A percentile compares a stretch with the other conserved stretches of the same genome.
These are phyloP conservation scores for Esox lucius DNA, from an alignment of 2,797 vertebrate species.

Conservation along the genomic window DNA sequence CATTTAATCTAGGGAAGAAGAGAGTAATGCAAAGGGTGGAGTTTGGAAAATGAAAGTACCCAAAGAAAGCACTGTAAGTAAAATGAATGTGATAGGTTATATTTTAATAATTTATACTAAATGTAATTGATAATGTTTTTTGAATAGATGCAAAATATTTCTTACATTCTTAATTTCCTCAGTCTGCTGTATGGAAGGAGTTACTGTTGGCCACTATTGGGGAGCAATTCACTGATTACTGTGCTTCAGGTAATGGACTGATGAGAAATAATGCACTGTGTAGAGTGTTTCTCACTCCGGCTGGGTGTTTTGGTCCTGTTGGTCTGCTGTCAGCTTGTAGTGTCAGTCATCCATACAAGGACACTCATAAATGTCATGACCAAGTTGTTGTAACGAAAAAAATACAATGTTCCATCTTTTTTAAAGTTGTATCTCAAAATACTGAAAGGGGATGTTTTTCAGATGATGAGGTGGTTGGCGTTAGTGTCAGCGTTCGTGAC, in stretches of 20 bases:
- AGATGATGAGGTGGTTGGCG: conserved; percentile 95
- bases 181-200: conserved; percentile 95
- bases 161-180: conserved; percentile 29
- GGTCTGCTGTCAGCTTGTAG: background rate
- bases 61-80: conserved; percentile 89
- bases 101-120: background rate
- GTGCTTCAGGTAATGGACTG: conserved; percentile 81
- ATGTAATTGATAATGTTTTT: background rate
- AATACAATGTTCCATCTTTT: background rate
- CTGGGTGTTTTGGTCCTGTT: background rate
- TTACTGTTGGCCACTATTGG: conserved; percentile 91
- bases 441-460: conserved; percentile 20
- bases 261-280: background rate
- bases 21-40: conserved; percentile 95
- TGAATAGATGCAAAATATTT: background rate
- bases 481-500: conserved; percentile 91
- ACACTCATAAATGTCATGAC: background rate
- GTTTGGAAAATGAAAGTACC: conserved; percentile 98
- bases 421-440: background rate
- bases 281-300: background rate
- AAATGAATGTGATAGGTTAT: background rate
- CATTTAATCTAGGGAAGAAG: conserved; percentile 86
- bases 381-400: background rate
- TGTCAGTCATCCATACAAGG: background rate
- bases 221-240: conserved; percentile 92